phyloP scores from a whole-genome alignment of 1,140 invertebrate genomes.

The Hylyphantes graminicola region DNA sequence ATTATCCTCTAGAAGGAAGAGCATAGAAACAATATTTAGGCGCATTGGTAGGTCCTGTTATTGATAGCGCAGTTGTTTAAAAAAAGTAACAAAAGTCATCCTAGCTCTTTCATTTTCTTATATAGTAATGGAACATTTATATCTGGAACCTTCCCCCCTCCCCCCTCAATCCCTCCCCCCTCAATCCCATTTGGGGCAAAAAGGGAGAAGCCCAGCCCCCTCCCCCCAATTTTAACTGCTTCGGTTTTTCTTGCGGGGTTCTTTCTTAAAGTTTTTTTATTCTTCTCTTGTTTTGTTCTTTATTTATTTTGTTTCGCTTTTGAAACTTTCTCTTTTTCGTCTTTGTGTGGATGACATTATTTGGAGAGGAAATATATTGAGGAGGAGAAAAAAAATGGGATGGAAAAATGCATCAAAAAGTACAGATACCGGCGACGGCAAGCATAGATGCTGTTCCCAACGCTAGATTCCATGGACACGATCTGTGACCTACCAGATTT shows the following conservation, averaged over 20 bases:
- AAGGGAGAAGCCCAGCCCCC: slow-evolving; percentile 43
- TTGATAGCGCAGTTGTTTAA: slow-evolving; percentile 59
- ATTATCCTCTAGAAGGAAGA: slow-evolving; percentile 24
- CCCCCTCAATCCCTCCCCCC: too few relatives aligned
- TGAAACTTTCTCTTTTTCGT: slow-evolving; percentile 54
- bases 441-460: too few relatives aligned
- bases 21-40: slow-evolving; percentile 39
- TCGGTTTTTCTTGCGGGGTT: slow-evolving; percentile 58
- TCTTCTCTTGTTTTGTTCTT: slow-evolving; percentile 56
- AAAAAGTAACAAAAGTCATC: slow-evolving; percentile 37
- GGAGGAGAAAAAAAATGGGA: slow-evolving; percentile 45
- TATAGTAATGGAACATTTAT: slow-evolving; percentile 61
- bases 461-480: too few relatives aligned
- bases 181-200: slow-evolving; percentile 59
- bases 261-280: slow-evolving; percentile 30
- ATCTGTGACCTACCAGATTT: too few relatives aligned
- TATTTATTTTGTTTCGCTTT: slow-evolving; percentile 60
- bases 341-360: slow-evolving; percentile 61
- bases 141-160: slow-evolving; percentile 54
- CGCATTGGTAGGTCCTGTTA: slow-evolving; percentile 35
- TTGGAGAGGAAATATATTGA: slow-evolving; percentile 60
- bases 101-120: slow-evolving; percentile 60
- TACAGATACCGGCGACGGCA: slow-evolving; percentile 54
- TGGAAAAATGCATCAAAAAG: slow-evolving; percentile 56
- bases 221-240: slow-evolving; percentile 57